Evolutionary conservation across 2,113 vertebrate species (phyloP), one percentile per base, ranked within the genome.

Genomic region (Vicugna pacos): DNA sequence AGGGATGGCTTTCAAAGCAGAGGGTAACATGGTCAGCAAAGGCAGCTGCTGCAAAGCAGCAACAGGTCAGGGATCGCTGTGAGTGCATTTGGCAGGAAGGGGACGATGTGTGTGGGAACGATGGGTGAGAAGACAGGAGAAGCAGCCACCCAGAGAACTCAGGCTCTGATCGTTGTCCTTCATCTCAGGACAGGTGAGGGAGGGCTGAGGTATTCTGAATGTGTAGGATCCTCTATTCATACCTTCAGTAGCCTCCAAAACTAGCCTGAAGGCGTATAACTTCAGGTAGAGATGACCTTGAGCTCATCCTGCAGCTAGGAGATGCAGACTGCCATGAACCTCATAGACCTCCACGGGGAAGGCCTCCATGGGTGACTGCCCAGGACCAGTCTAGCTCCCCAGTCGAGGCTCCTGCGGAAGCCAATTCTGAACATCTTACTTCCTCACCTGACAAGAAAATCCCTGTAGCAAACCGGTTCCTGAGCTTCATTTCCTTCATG

Each of bases 371-470:
- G 19, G 35, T 14, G 11, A 84, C 28, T 65, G 4, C 54, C 72
- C 42, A 14, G n/a, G 90, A 38, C 22, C 35, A 30, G 32, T n/a
- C 22, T 14, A 73, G 62, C 42, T 89, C 65, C 48, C 67, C 28
- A 19, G 20, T n/a, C 50, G 14, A 54, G 69, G 11, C 69, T 60
- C 6, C 1, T 2, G 4, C 8, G 1, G 5, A 92, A 95, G 35
- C 62, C 82, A 9, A 8, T 72, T 46, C 28, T 58, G 22, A 96
- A 85, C 20, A 50, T n/a, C 69, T 28, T 54, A 65, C 4, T 77
- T 83, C 42, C 62, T 91, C 46, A 28, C 20, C 50, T 65, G 70
- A 64, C 75, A 70, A 75, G 91, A 93, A 82, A 95, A 69, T 35
- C 17, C n/a, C 16, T 15, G 1, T 6, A 12, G 46, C 52, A 60